These are phyloP conservation scores for Setophaga coronata DNA, from an alignment of 2,113 vertebrate species.

Conservation along the genomic window DNA sequence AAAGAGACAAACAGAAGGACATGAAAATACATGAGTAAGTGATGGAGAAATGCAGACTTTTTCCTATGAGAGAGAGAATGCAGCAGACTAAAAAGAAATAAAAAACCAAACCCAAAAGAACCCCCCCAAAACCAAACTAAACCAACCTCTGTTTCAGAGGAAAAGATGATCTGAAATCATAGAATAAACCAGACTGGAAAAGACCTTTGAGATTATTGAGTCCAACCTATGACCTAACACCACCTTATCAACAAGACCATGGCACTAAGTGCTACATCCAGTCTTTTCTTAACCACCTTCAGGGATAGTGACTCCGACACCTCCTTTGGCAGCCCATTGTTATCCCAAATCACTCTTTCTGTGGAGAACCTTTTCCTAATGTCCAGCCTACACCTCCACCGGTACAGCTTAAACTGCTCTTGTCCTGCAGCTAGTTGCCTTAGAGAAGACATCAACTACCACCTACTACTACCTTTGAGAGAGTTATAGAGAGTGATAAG, in stretches of 20 bases:
- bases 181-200: neutral
- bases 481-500: neutral
- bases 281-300: neutral
- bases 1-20: neutral
- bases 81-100: neutral
- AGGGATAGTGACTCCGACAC: too few relatives aligned
- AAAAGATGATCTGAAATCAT: neutral
- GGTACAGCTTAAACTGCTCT: neutral
- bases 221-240: neutral
- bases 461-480: neutral
- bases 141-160: neutral
- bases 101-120: neutral
- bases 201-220: rapidly evolving
- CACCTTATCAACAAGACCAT: neutral
- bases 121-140: neutral
- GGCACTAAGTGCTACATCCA: neutral
- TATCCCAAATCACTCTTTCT: neutral
- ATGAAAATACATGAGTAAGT: neutral
- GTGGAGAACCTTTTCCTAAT: neutral
- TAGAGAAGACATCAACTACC: neutral
- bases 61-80: neutral
- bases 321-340: neutral
- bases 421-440: neutral
- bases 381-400: rapidly evolving
- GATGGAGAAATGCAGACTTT: neutral